Percentiles rank a stretch among this genome's conserved stretches.
These are phyloP conservation scores for Verasper variegatus DNA, from an alignment of 2,113 vertebrate species.

Conservation along the genomic window DNA sequence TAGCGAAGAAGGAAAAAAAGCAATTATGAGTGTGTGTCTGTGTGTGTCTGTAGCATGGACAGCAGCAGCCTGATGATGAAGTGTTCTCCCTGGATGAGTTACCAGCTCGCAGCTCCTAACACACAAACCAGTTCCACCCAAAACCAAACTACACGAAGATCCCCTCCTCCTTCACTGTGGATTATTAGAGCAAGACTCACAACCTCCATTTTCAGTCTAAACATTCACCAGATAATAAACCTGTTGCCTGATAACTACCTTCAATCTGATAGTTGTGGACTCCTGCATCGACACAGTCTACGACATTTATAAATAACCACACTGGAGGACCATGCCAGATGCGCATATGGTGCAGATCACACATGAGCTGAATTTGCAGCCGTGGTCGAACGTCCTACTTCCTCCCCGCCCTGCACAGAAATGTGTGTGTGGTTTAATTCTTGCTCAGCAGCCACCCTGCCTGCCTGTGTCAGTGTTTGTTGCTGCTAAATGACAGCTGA, in stretches of 20 bases:
- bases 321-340: constrained; percentile 3
- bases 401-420: constrained; percentile 47
- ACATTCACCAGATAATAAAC: background rate
- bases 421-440: constrained; percentile 34
- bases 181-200: background rate
- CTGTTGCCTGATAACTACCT: background rate
- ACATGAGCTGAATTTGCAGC: constrained; percentile 35
- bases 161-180: background rate
- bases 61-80: constrained; percentile 20
- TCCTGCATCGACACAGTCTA: background rate
- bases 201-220: background rate
- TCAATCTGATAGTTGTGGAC: background rate
- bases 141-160: constrained; percentile 7
- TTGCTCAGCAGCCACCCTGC: background rate
- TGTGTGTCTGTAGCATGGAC: background rate
- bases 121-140: background rate
- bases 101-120: constrained; percentile 20
- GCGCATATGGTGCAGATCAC: constrained; percentile 25
- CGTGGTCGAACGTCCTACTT: constrained; percentile 33
- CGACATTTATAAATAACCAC: constrained; percentile 11
- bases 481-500: constrained; percentile 45
- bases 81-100: constrained; percentile 37
- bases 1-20: constrained; percentile 6
- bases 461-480: constrained; percentile 11
- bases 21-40: constrained; percentile 4